Evolutionary conservation across 2,113 vertebrate species (phyloP).

Genomic region (Cebus imitator): DNA sequence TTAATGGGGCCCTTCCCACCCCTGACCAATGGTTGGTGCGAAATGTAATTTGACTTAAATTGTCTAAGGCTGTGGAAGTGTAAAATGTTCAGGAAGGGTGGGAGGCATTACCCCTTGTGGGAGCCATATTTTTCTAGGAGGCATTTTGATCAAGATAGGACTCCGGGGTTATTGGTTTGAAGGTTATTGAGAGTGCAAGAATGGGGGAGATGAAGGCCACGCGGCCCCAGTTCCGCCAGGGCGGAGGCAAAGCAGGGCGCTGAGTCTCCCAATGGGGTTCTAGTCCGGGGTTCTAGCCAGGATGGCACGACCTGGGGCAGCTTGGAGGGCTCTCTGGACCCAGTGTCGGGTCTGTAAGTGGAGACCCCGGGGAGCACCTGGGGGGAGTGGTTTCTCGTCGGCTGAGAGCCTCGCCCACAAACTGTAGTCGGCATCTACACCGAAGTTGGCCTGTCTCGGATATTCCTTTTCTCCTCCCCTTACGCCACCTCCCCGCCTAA

Average conservation of each 20-base stretch:
- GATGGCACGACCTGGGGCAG: background rate
- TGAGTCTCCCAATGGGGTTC: background rate
- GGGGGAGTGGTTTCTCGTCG: background rate
- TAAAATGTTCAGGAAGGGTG: background rate
- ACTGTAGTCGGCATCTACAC: background rate
- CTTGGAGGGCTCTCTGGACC: background rate
- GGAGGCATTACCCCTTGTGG: background rate
- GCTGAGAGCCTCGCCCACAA: background rate
- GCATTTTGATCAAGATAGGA: conserved; percentile 29
- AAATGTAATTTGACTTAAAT: conserved; percentile 39
- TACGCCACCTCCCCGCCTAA: conserved; percentile 60
- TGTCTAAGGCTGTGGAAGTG: background rate
- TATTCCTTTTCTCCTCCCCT: background rate
- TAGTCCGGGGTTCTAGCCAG: background rate
- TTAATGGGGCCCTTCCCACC: conserved; percentile 30
- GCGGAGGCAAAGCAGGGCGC: accelerated
- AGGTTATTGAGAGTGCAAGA: background rate
- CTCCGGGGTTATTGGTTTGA: background rate
- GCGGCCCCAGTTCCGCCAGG: accelerated
- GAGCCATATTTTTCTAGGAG: conserved; percentile 41
- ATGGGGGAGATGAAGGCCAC: no score
- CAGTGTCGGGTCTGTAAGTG: background rate
- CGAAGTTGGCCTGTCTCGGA: background rate
- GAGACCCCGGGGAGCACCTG: background rate
- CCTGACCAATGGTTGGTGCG: background rate